Base-by-base conservation (phyloP, 2,113 vertebrate species). In the Orthochromis malagaraziensis region DNA sequence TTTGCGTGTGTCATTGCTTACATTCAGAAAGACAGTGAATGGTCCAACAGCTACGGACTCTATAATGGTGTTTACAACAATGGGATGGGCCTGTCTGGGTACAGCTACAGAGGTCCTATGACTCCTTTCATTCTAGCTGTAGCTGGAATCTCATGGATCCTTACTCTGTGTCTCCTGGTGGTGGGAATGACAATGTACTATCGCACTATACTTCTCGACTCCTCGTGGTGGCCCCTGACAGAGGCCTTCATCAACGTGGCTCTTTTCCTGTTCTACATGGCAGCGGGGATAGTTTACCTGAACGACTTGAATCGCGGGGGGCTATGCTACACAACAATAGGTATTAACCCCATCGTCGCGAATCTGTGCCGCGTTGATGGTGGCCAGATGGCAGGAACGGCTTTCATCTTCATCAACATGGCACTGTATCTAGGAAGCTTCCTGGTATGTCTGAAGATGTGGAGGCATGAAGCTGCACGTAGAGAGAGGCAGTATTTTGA, bases 211-310 rank as follows among this genome's bases (percentile, higher is more conserved):
- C 96, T 97, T 38, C 95, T 97, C 0, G 89, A 96, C 79, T 92
- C 97, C 4, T 77, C 93, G 84, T 97, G 97, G 97, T 97, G 97
- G 97, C 97, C 97, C 1, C 92, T 97, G 40, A 95, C 97, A 0
- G 97, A 97, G 87, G 96, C 95, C 5, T 87, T 93, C 49, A 94
- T 97, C 80, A 97, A 97, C 17, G 11, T 96, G 26, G 88, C 91
- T 2, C 35, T 97, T 88, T 97, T 96, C 54, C 86, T 97, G n/a
- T 85, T 97, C 35, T 97, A 96, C 92, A 96, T 97, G 97, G 94
- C 96, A 1, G 96, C 95, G 0, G 96, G 95, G 19, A 95, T 96
- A 1, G 96, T 96, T 7, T 97, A 97, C 68, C 31, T 97, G 63
- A 96, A 97, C 1, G 96, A 97, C 79, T 88, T 97, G 73, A 97